Evolutionary conservation across 2,113 vertebrate species (phyloP), one percentile per base, ranked within the genome.

Genomic region (Pseudopodoces humilis): DNA sequence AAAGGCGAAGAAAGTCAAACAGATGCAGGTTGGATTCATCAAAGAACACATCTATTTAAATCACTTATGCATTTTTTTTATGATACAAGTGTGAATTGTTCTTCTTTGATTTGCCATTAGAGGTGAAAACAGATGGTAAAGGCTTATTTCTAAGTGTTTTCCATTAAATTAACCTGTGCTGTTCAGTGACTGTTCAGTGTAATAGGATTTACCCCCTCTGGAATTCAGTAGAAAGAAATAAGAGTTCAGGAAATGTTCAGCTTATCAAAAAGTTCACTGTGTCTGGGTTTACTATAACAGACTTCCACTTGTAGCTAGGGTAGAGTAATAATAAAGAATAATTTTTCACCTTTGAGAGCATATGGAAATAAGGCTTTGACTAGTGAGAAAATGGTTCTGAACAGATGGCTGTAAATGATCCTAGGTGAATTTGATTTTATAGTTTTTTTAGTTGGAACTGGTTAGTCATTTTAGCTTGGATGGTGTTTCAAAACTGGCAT

Each of bases 81-180:
- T 96, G 76, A 90, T 85, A 52, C 84, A 59, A 79, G 56, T 83
- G 95, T 95, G 95, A 96, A 94, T 92, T 13, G 65, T 93, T 95
- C 78, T 71, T 93, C 81, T 97, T 95, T 85, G 88, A 92, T 94
- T 91, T 93, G 94, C 86, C 78, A 92, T 96, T 97, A 92, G 91
- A 96, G 85, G 88, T 95, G 89, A 93, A 97, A 96, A 84, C 97
- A 97, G 96, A 96, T 96, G 97, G 94, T 75, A 95, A 96, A 91
- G 89, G 37, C 63, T 95, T 94, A 77, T 96, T 96, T 97, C 47
- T 22, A 79, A 95, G 79, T 92, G 76, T 88, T 96, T 94, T 88
- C 86, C 92, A 94, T 97, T 94, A 96, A 95, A 97, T 95, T 97
- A 95, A 97, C 96, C 96, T 97, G 52, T 92, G 69, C 70, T 85